Percentiles rank a stretch among this genome's conserved stretches.
phyloP scores from a whole-genome alignment of 2,113 vertebrate species.

The Xenotilapia flavipinnis region DNA sequence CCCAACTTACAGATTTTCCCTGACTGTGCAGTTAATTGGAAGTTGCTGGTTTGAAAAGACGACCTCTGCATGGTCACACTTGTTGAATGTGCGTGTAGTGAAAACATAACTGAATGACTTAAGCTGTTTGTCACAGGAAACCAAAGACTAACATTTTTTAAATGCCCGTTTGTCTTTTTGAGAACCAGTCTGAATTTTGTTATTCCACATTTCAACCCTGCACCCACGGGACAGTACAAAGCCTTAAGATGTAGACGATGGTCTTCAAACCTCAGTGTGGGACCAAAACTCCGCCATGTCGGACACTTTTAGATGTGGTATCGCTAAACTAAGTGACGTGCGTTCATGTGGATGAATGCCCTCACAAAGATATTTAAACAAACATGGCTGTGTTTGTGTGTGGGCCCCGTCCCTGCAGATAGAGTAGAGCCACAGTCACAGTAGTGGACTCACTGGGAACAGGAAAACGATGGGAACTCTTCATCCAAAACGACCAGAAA shows the following conservation, averaged over 20 bases:
- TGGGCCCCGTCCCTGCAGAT: rapidly evolving
- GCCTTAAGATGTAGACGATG: background rate
- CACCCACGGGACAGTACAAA: rapidly evolving
- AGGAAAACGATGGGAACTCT: background rate
- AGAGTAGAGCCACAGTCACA: background rate
- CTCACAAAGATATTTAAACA: background rate
- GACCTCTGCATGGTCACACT: rapidly evolving
- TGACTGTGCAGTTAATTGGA: background rate
- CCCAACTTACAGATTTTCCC: background rate
- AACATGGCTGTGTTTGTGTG: background rate
- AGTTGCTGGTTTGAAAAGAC: background rate
- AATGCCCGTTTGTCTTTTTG: background rate
- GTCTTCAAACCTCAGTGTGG: background rate
- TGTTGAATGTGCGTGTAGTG: background rate
- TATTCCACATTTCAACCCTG: background rate
- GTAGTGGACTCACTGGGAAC: background rate
- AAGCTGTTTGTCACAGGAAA: background rate
- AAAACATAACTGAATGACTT: background rate
- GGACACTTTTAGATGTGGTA: background rate
- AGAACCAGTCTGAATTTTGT: background rate
- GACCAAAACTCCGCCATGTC: background rate
- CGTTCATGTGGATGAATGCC: background rate
- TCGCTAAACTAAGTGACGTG: background rate
- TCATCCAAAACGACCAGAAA: background rate
- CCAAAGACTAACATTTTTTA: background rate